These are phyloP conservation scores for Oncorhynchus clarkii DNA, from an alignment of 2,113 vertebrate species.

Conservation along the genomic window DNA sequence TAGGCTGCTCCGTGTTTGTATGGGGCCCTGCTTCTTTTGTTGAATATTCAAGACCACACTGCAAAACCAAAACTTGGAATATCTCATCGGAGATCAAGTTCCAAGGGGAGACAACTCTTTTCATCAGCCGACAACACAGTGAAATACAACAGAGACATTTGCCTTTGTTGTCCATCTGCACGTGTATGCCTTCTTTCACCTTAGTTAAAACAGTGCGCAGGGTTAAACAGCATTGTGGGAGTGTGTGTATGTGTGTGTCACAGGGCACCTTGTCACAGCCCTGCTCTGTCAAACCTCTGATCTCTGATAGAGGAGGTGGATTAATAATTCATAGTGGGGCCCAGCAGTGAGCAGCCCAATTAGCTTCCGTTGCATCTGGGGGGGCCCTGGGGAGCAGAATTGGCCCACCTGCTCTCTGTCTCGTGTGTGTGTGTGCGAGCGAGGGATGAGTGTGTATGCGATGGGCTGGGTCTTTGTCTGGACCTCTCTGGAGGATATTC, in stretches of 20 bases:
- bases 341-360: slow-evolving; percentile 66
- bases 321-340: slow-evolving; percentile 76
- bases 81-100: neutral
- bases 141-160: neutral
- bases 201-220: slow-evolving; percentile 2
- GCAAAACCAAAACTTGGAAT: too few relatives aligned
- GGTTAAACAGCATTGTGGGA: slow-evolving; percentile 35
- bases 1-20: slow-evolving; percentile 12
- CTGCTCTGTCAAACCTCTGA: slow-evolving; percentile 43
- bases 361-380: slow-evolving; percentile 64
- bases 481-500: slow-evolving; percentile 1
- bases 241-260: slow-evolving; percentile 28
- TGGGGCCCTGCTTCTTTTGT: neutral
- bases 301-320: slow-evolving; percentile 51
- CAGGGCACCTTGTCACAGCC: slow-evolving; percentile 30
- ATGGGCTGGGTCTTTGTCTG: slow-evolving; percentile 55
- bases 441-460: neutral
- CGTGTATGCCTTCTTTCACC: neutral
- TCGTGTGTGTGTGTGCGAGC: slow-evolving; percentile 20
- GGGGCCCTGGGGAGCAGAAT: slow-evolving; percentile 62
- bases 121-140: too few relatives aligned
- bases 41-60: too few relatives aligned
- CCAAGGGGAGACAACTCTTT: neutral
- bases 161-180: neutral
- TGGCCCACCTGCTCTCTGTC: slow-evolving; percentile 75